Evolutionary conservation across 2,797 vertebrate genomes (phyloP), one percentile per base, ranked within the genome.

Genomic region (Ispidina lecontei): DNA sequence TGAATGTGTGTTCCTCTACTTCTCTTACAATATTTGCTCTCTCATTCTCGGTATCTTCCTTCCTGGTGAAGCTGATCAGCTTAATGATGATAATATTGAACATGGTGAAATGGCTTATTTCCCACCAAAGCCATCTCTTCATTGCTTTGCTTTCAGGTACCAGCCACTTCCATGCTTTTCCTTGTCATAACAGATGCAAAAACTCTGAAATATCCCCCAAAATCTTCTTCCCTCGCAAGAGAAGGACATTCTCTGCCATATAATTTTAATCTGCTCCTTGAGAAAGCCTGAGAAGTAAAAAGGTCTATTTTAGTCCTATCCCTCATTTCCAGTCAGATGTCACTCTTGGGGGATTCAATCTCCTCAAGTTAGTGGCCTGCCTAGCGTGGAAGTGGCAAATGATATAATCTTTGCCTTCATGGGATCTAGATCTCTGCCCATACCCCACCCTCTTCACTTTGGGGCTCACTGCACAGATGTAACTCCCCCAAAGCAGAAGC

Each of bases 71-170:
- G 80, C 80, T 79, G 90, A 90, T 90, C 74, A 76, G 44, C 23
- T 23, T 78, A 78, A 84, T 86, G 47, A 91, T 46, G 47, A 59
- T 84, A 92, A 93, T 76, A 88, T 39, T 93, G 74, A 94, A 75
- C 49, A 41, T 9, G 3, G 35, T 63, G n/a, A 90, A 81, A 88
- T 59, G 43, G 49, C 65, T 84, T 72, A 77, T 79, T 90, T 91
- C 52, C 68, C 88, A 90, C 9, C 3, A 1, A 76, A 86, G 46
- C 9, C 3, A 88, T 35, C 35, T 82, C 49, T 73, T 83, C 65
- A 20, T 35, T 86, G n/a, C 37, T 93, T 14, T 88, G 14, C 59
- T 78, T 84, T 65, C 88, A 76, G 63, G 59, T 69, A 84, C 14
- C 41, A 70, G 49, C 14, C 28, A 46, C 22, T 70, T 76, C 43